Evolutionary conservation across 2,888 invertebrate species (phyloP).

Genomic region (Apamea anceps): DNA sequence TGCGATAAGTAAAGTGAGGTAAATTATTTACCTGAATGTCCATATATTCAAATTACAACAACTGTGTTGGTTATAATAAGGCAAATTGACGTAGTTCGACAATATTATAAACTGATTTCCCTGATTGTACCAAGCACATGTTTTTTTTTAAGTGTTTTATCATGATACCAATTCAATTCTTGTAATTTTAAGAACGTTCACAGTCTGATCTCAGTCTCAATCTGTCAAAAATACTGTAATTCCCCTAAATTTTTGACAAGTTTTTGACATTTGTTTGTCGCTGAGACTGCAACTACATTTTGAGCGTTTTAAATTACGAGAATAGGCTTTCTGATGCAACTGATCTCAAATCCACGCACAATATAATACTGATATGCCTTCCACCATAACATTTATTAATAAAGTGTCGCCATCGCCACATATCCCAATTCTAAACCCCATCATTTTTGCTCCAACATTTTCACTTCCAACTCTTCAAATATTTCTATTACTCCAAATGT

Average conservation of each 20-base stretch:
- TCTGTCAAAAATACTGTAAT: no score
- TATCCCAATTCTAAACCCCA: neutral
- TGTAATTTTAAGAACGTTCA: no score
- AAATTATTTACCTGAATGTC: neutral
- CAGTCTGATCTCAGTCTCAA: no score
- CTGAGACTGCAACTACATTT: no score
- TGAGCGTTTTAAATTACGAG: no score
- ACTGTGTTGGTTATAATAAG: neutral
- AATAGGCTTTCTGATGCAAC: neutral
- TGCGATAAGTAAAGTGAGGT: neutral
- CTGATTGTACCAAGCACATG: neutral
- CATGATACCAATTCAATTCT: neutral
- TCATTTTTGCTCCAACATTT: neutral
- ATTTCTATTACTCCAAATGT: constrained; percentile 4
- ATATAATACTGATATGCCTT: neutral
- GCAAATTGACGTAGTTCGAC: neutral
- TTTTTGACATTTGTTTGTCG: no score
- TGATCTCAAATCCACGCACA: neutral
- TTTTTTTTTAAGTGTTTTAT: neutral
- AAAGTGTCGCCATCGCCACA: neutral
- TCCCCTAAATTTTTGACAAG: no score
- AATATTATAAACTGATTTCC: neutral
- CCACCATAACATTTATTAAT: neutral
- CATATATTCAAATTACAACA: neutral
- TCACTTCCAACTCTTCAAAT: neutral